phyloP scores from a whole-genome alignment of 2,888 invertebrate genomes.

The Amorpha juglandis region DNA sequence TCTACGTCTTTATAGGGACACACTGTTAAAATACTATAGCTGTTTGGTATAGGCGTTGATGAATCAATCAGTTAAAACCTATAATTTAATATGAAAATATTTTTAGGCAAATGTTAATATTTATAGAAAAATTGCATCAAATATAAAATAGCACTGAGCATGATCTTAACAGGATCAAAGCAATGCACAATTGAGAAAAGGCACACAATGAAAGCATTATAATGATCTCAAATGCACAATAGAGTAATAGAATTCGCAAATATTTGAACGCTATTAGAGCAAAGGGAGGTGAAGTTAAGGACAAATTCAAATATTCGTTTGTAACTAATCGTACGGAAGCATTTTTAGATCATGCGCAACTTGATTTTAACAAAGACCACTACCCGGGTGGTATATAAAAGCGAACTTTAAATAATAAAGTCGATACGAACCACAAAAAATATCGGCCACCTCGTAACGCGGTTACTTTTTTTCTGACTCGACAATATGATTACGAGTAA shows the following conservation, averaged over 20 bases:
- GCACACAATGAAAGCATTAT: constrained; percentile 63
- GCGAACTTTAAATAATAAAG: constrained; percentile 33
- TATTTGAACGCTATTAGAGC: constrained; percentile 82
- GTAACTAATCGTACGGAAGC: constrained; percentile 79
- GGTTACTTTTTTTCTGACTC: neutral
- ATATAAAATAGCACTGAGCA: neutral
- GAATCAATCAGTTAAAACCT: too few species aligned
- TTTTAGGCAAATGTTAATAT: neutral
- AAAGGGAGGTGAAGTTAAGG: constrained; percentile 82
- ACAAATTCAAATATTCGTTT: constrained; percentile 81
- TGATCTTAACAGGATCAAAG: constrained; percentile 64
- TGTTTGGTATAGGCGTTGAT: too few species aligned
- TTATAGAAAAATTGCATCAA: neutral
- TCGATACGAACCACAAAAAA: constrained; percentile 35
- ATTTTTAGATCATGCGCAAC: constrained; percentile 76
- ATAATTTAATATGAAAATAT: neutral
- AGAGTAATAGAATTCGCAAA: constrained; percentile 82
- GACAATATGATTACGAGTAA: neutral
- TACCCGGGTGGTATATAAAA: constrained; percentile 70
- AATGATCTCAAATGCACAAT: constrained; percentile 68
- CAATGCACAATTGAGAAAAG: constrained; percentile 68
- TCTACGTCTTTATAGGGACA: neutral
- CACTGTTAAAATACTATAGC: too few species aligned
- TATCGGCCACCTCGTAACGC: constrained; percentile 29
- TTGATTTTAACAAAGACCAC: constrained; percentile 61